Base-by-base conservation (phyloP, 2,113 vertebrate species). In the Tragelaphus imberbis region DNA sequence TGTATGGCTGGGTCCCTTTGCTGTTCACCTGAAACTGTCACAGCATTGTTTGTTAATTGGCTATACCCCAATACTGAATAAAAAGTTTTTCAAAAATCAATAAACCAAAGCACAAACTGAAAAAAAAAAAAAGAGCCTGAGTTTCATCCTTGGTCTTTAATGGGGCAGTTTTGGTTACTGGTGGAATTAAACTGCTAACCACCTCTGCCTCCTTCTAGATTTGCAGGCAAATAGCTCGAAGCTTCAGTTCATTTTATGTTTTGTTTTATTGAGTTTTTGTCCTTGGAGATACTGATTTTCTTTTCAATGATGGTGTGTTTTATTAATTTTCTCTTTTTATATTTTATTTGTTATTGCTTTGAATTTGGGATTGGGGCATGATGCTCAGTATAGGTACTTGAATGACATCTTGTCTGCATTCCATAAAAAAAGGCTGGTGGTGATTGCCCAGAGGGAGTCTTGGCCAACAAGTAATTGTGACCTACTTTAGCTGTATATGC, bases 271-370 rank as follows among this genome's bases (percentile, higher is more conserved):
- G 68, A 49, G 17, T 36, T 82, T n/a, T 90, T 85, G 36, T 90
- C 25, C 40, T 27, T 27, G 12, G 75, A 95, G 17, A n/a, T 88
- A 56, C 30, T 25, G 59, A 80, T 53, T 68, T 49, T 80, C 19
- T 91, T 96, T 95, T 51, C 47, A 87, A 51, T 85, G 27, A 84
- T 19, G 15, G 19, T 47, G 3, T 63, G 25, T 44, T 8, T 88
- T 84, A 36, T 15, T 28, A 28, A 14, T 23, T 51, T 75, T 68
- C 27, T 95, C 71, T 33, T 86, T 77, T 80, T 27, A n/a, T 89
- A 27, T 65, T 80, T 90, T 79, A 61, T 91, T 80, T 96, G 75
- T 77, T 94, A 33, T 53, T 93, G 68, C 51, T 93, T 89, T 89
- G 94, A 44, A 5, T 80, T 90, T 92, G 44, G 47, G 90, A 44